These are phyloP conservation scores for Pampusana beccarii DNA, from an alignment of 2,113 vertebrate genomes.

Conservation along the genomic window DNA sequence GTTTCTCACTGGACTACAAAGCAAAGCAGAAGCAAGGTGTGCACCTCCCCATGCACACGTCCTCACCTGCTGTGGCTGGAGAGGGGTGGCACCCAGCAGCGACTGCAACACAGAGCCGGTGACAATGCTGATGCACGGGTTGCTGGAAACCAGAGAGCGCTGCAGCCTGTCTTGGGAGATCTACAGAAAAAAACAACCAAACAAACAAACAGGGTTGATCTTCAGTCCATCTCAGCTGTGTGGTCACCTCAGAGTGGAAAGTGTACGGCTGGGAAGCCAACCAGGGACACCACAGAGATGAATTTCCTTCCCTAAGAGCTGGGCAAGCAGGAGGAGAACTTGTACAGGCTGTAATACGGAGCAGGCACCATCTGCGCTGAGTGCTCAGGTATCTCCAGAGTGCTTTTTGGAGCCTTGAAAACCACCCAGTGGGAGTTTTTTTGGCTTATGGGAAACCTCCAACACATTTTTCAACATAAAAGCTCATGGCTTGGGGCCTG, in stretches of 20 bases:
- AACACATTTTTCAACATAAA: background rate
- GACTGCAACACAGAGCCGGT: background rate
- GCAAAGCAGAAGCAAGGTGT: background rate
- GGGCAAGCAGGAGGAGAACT: background rate
- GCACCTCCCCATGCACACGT: fast-evolving
- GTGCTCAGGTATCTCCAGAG: background rate
- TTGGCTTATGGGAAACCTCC: background rate
- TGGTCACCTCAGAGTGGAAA: background rate
- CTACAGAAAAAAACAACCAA: background rate
- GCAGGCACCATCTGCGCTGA: background rate
- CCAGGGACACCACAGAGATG: fast-evolving
- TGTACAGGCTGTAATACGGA: fast-evolving
- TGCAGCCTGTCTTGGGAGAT: background rate
- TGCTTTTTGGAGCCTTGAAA: background rate
- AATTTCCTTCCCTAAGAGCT: background rate
- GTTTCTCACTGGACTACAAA: background rate
- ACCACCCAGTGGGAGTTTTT: background rate
- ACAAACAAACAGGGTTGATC: background rate
- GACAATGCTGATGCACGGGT: background rate
- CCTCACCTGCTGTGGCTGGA: background rate
- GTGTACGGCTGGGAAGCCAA: background rate
- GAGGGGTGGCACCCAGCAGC: background rate
- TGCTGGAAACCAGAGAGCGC: fast-evolving
- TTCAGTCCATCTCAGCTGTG: background rate
- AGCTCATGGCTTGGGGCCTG: fast-evolving